Evolutionary conservation across 2,797 vertebrate genomes (phyloP).

Genomic region (Clamator glandarius): DNA sequence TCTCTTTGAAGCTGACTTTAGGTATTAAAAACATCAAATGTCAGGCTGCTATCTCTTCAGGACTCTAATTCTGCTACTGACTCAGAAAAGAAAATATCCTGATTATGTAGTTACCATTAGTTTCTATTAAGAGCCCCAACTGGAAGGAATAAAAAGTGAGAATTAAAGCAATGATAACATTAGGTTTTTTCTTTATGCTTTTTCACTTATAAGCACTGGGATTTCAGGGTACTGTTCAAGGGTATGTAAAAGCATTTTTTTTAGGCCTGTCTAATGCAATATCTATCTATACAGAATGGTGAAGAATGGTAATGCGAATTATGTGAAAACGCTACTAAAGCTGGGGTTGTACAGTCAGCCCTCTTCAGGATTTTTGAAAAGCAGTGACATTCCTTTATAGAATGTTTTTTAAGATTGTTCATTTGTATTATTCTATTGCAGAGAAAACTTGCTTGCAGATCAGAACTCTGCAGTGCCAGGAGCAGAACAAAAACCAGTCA

Average conservation of each 20-base stretch:
- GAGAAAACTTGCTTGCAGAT: background rate
- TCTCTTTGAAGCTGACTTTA: slow-evolving; percentile 24
- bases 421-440: background rate
- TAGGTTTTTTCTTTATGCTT: slow-evolving; percentile 22
- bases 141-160: background rate
- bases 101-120: background rate
- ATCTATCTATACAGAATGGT: background rate
- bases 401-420: background rate
- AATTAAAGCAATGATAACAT: slow-evolving; percentile 33
- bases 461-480: background rate
- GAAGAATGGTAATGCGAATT: background rate
- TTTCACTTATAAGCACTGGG: slow-evolving; percentile 1
- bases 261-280: background rate
- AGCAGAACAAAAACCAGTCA: background rate
- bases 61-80: background rate
- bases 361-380: background rate
- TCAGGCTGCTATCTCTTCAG: background rate
- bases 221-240: background rate
- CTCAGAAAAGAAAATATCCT: slow-evolving; percentile 6
- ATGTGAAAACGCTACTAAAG: background rate
- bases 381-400: background rate
- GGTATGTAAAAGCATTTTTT: background rate
- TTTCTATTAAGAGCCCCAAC: background rate
- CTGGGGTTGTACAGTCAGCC: background rate
- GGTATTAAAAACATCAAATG: background rate